Evolutionary conservation across 2,113 vertebrate genomes (phyloP).

Genomic region (Microcebus tavaratra): DNA sequence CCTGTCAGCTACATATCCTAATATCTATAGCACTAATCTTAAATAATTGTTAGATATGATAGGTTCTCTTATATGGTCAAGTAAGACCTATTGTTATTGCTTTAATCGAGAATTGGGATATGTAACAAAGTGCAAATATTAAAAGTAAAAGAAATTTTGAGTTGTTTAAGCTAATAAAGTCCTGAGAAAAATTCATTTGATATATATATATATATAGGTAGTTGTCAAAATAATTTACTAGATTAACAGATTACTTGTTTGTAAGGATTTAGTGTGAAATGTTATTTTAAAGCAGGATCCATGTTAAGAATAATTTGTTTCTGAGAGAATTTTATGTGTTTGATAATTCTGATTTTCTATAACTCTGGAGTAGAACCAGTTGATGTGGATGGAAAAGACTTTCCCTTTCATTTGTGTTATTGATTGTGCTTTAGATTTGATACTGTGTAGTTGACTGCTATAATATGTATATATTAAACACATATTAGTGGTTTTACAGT

Average conservation of each 20-base stretch:
- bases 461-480: background rate
- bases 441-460: background rate
- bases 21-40: background rate
- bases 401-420: background rate
- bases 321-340: conserved; percentile 28
- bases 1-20: conserved; percentile 4
- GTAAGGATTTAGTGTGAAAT: conserved; percentile 30
- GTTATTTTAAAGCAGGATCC: conserved; percentile 34
- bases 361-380: background rate
- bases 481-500: background rate
- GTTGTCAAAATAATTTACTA: conserved; percentile 5
- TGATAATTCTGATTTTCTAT: conserved; percentile 9
- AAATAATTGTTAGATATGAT: conserved; percentile 17
- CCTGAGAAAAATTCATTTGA: conserved; percentile 12
- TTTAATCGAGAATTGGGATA: conserved; percentile 2
- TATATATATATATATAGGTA: background rate
- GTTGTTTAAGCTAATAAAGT: background rate
- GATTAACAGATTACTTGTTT: conserved; percentile 41
- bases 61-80: background rate
- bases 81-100: background rate
- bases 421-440: background rate
- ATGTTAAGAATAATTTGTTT: conserved; percentile 35
- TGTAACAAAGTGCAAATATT: background rate
- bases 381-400: background rate
- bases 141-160: conserved; percentile 11